phyloP scores from a whole-genome alignment of 2,113 vertebrate species.

The Ivindomyrus marchei region DNA sequence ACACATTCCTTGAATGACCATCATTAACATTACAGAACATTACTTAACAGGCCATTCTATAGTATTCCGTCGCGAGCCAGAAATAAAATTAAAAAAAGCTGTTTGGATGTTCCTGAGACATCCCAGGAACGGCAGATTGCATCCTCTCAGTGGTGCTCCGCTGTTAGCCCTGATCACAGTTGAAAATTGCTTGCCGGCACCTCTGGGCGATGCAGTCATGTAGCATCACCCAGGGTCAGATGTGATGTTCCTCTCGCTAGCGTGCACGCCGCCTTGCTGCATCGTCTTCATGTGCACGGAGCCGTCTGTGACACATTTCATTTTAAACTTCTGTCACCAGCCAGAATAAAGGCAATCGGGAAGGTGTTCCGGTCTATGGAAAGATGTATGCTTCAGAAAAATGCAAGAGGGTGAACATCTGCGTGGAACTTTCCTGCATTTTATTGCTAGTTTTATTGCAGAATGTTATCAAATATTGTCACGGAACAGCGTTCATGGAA shows the following conservation, averaged over 20 bases:
- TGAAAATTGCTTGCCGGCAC: slow-evolving; percentile 4
- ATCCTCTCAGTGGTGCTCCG: neutral
- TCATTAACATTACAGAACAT: neutral
- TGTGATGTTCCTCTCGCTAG: neutral
- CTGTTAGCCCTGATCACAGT: neutral
- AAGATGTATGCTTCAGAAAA: neutral
- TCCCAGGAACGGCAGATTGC: neutral
- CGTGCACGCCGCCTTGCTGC: neutral
- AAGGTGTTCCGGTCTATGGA: neutral
- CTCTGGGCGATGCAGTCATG: neutral
- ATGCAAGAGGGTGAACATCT: neutral
- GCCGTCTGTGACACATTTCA: neutral
- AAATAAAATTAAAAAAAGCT: neutral
- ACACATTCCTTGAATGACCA: neutral
- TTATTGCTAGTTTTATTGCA: neutral
- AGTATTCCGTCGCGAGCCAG: neutral
- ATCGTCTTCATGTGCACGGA: neutral
- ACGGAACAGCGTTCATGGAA: neutral
- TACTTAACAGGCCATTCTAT: neutral
- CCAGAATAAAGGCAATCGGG: neutral
- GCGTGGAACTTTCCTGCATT: neutral
- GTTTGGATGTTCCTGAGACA: neutral
- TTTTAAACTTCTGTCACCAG: neutral
- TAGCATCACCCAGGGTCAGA: neutral
- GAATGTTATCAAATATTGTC: neutral